A percentile compares a stretch with the other conserved stretches of the same genome.
phyloP scores from a whole-genome alignment of 2,888 invertebrate species.

The Rhingia rostrata region DNA sequence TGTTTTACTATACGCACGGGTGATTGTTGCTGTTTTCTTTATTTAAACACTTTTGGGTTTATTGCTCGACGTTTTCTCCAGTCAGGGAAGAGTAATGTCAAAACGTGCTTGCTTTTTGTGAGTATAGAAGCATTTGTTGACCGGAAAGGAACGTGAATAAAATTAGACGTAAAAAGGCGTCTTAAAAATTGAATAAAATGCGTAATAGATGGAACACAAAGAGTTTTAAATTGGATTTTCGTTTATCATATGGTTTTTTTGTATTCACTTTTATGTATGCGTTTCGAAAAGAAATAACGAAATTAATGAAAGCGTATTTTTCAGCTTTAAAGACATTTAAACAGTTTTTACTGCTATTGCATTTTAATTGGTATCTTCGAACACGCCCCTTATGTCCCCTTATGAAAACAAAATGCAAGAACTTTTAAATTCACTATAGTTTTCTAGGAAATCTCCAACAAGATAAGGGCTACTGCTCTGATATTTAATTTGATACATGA shows the following conservation, averaged over 20 bases:
- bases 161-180: slow-evolving; percentile 63
- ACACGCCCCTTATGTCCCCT: too few relatives aligned
- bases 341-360: too few relatives aligned
- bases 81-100: slow-evolving; percentile 24
- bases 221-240: slow-evolving; percentile 18
- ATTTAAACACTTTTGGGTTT: slow-evolving; percentile 53
- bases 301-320: too few relatives aligned
- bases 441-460: too few relatives aligned
- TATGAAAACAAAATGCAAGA: too few relatives aligned
- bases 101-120: slow-evolving; percentile 41
- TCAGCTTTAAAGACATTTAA: too few relatives aligned
- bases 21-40: slow-evolving; percentile 66
- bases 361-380: too few relatives aligned
- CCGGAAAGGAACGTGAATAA: slow-evolving; percentile 71
- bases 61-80: slow-evolving; percentile 41
- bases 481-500: too few relatives aligned
- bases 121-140: slow-evolving; percentile 45
- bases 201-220: slow-evolving; percentile 39
- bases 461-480: too few relatives aligned
- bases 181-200: slow-evolving; percentile 59
- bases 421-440: too few relatives aligned
- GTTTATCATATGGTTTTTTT: not conserved
- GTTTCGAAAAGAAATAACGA: too few relatives aligned
- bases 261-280: too few relatives aligned
- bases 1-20: slow-evolving; percentile 58